These are phyloP conservation scores for Cyclopterus lumpus DNA, from an alignment of 2,797 vertebrate species.

Conservation along the genomic window DNA sequence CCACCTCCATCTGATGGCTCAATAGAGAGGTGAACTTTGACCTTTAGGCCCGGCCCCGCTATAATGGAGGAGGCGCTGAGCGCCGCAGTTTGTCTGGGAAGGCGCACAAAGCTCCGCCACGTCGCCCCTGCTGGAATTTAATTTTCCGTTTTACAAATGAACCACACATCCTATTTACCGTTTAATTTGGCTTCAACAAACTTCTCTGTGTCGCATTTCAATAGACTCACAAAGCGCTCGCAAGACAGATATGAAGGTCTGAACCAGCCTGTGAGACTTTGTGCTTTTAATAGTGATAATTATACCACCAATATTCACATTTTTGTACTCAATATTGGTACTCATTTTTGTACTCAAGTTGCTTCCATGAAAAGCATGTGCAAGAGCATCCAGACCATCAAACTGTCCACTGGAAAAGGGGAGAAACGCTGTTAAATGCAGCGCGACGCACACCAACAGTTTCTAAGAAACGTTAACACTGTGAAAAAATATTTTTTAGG, in stretches of 20 bases:
- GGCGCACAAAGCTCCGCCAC: conserved; percentile 30
- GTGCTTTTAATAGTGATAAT: background rate
- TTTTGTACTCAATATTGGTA: background rate
- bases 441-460: background rate
- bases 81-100: conserved; percentile 58
- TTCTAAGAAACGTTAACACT: background rate
- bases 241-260: conserved; percentile 1
- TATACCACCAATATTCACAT: background rate
- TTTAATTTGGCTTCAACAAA: conserved; percentile 55
- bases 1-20: conserved; percentile 80
- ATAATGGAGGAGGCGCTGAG: conserved; percentile 18
- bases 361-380: background rate
- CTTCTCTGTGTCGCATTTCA: conserved; percentile 36
- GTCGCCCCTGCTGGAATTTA: conserved; percentile 53
- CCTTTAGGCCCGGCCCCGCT: conserved; percentile 58
- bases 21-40: conserved; percentile 80
- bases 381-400: background rate
- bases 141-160: conserved; percentile 59
- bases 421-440: background rate
- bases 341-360: background rate
- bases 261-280: background rate
- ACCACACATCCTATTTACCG: conserved; percentile 50
- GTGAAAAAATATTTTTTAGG: background rate
- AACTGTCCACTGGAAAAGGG: background rate
- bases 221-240: conserved; percentile 5